Base-by-base conservation (phyloP, 2,888 invertebrate genomes). In the Hartigia nigra region DNA sequence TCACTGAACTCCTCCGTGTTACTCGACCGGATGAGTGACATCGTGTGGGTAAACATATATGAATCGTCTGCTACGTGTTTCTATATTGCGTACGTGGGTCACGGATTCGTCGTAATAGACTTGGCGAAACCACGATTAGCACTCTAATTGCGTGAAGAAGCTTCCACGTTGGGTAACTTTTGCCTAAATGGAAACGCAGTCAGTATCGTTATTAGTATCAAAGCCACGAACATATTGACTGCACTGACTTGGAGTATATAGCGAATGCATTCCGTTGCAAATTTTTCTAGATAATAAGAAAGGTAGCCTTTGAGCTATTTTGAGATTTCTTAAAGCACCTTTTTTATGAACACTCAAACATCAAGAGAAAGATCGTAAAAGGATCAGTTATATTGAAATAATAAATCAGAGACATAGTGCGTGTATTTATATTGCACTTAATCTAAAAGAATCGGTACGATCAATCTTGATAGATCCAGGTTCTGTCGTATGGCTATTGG, bases 1-100 rank as follows among this genome's bases (percentile, higher is more conserved):
- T 87, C 87, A 86, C 87, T 86, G 82, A 81, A 83, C 76, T 39
- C 74, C 75, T 74, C 69, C 32, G 12, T 72, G 32, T 74, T 36
- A 74, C 75, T n/a, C 36, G 75, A 74, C 72, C 72, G 72, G 72
- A 72, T 72, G 31, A 12, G 72, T 31, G 31, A 32, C 31, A 14
- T 31, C 32, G 72, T 32, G 31, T 72, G 12, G 31, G 72, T 55
- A 55, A 55, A 55, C 39, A 23, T 23, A 55, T 55, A 55, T 5
- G 39, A 55, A 55, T 9, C 23, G 23, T 23, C 23, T 55, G 23
- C 31, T 72, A 72, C 31, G 72, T 72, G 77, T 70, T 32, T 12
- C n/a, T 70, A 31, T 75, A 34, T 39, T 34, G 75, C 31, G 37
- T 72, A 76, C 69, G 72, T 72, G 70, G 70, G 23, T 37, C 72